phyloP scores from a whole-genome alignment of 2,888 invertebrate genomes.

The Micoletzkya japonica region DNA sequence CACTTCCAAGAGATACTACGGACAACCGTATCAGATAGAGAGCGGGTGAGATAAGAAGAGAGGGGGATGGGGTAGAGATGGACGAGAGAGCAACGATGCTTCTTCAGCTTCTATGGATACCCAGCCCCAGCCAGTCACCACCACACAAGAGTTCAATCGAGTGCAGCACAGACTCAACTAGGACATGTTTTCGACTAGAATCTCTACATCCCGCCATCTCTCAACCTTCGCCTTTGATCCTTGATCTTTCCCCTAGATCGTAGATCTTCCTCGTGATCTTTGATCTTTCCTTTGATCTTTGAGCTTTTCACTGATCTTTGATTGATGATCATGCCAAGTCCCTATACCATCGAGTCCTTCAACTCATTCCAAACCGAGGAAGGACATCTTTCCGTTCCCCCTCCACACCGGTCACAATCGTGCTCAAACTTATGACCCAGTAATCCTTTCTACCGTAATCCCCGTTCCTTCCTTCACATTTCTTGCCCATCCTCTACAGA shows the following conservation, averaged over 20 bases:
- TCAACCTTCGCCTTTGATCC: not conserved
- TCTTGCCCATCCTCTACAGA: not conserved
- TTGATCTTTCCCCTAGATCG: not conserved
- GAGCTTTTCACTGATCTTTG: constrained; percentile 11
- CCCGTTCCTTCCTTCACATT: not conserved
- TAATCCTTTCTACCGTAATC: not conserved
- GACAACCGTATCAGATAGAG: constrained; percentile 60
- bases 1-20: constrained; percentile 58
- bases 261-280: no score
- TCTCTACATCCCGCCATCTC: not conserved
- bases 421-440: not conserved
- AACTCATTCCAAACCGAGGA: not conserved
- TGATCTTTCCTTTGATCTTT: no score
- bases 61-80: not conserved
- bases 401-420: not conserved
- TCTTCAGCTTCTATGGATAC: constrained; percentile 54
- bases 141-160: constrained; percentile 42
- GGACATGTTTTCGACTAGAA: constrained; percentile 45
- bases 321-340: not conserved
- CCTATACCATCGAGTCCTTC: not conserved
- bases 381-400: not conserved
- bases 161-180: constrained; percentile 49
- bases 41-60: constrained; percentile 39
- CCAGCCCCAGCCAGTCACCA: constrained; percentile 32
- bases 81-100: not conserved